phyloP scores from a whole-genome alignment of 2,888 invertebrate species.

The Clivina fossor region DNA sequence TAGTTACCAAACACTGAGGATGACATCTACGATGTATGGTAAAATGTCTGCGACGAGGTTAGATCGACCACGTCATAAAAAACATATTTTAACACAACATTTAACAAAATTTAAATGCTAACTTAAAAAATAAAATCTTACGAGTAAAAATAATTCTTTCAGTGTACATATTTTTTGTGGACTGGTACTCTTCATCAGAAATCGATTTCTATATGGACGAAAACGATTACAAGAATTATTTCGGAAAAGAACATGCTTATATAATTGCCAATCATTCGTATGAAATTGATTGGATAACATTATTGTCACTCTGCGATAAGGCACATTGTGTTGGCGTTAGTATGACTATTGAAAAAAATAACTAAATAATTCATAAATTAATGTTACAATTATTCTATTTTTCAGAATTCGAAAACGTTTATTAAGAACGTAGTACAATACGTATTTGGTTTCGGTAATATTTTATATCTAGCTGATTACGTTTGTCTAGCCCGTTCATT shows the following conservation, averaged over 20 bases:
- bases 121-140: no score
- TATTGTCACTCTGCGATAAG: conserved; percentile 82
- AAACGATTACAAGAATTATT: conserved; percentile 69
- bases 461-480: conserved; percentile 88
- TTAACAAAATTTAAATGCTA: background rate
- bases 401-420: conserved; percentile 82
- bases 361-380: no score
- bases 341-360: conserved; percentile 32
- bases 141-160: no score
- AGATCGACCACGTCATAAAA: no score
- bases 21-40: no score
- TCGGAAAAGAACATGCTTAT: conserved; percentile 80
- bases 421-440: conserved; percentile 84
- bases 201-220: conserved; percentile 71
- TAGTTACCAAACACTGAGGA: no score
- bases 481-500: conserved; percentile 85
- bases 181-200: conserved; percentile 84
- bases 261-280: conserved; percentile 87
- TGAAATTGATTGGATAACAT: conserved; percentile 89
- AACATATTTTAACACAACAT: background rate
- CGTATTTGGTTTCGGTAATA: conserved; percentile 89
- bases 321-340: conserved; percentile 75
- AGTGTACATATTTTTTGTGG: conserved; percentile 64
- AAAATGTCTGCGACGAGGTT: no score
- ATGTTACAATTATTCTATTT: no score